A percentile compares a stretch with the other conserved stretches of the same genome.
Evolutionary conservation across 1,140 invertebrate species (phyloP).

Genomic region (Cryptotermes secundus): DNA sequence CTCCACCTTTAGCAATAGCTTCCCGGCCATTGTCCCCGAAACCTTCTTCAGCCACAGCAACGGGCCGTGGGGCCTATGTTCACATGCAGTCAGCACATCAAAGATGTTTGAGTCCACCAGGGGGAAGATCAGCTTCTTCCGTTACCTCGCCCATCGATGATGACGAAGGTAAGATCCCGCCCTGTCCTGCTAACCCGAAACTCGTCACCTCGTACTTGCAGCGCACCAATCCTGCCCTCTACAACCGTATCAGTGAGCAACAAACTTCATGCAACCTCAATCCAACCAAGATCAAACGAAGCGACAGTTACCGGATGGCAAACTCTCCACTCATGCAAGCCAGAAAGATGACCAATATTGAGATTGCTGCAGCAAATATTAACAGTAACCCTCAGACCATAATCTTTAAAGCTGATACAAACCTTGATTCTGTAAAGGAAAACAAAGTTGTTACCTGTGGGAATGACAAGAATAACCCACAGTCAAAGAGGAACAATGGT

Average conservation of each 20-base stretch:
- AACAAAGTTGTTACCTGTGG: not conserved
- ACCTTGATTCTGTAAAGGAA: not conserved
- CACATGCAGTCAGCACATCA: conserved; percentile 55
- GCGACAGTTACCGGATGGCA: conserved; percentile 82
- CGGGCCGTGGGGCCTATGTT: conserved; percentile 65
- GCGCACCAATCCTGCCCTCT: conserved; percentile 30
- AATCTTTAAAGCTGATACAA: not conserved
- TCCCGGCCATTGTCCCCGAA: conserved; percentile 44
- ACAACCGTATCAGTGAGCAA: conserved; percentile 29
- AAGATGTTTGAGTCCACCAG: conserved; percentile 18
- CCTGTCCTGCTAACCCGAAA: conserved; percentile 26
- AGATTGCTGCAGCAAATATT: conserved; percentile 27
- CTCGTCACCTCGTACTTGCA: conserved; percentile 29
- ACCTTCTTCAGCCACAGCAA: conserved; percentile 37
- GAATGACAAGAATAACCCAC: not conserved
- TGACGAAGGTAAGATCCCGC: conserved; percentile 34
- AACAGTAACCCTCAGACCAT: not conserved
- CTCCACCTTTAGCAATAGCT: conserved; percentile 60
- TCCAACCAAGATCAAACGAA: conserved; percentile 66
- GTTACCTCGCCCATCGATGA: conserved; percentile 1
- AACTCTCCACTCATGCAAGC: conserved; percentile 59
- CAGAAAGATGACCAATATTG: conserved; percentile 34
- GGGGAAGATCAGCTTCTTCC: not conserved
- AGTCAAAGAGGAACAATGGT: not conserved
- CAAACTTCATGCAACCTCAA: not conserved